Evolutionary conservation across 1,140 invertebrate genomes (phyloP).

Genomic region (Steinernema feltiae): DNA sequence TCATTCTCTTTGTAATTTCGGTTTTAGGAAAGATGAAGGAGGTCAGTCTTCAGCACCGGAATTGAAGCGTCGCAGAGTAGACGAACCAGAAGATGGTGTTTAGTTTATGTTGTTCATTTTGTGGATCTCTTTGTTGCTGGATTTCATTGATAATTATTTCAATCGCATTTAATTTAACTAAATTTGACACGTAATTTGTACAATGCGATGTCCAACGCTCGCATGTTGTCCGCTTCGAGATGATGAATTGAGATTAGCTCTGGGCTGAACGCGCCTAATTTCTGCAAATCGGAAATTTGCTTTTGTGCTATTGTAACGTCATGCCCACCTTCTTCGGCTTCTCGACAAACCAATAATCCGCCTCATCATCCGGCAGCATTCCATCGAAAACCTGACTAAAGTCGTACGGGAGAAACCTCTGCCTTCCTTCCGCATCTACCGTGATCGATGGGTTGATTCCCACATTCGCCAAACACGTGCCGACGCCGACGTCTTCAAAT

Average conservation of each 20-base stretch:
- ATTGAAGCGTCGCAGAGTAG: not conserved
- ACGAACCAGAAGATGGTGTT: not conserved
- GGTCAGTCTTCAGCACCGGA: not conserved
- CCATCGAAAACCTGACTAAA: not conserved
- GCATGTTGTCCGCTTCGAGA: not conserved
- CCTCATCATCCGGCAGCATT: not conserved
- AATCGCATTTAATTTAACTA: no score
- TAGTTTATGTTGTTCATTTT: not conserved
- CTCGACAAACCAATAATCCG: not conserved
- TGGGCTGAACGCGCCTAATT: not conserved
- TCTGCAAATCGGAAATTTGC: not conserved
- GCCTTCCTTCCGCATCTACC: not conserved
- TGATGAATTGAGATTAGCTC: not conserved
- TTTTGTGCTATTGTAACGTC: not conserved
- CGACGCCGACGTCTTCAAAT: constrained; percentile 84
- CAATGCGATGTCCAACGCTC: not conserved
- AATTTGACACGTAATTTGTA: not conserved
- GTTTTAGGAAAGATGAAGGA: not conserved
- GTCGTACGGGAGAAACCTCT: not conserved
- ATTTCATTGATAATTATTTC: not conserved
- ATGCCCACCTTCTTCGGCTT: not conserved
- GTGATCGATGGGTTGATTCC: not conserved
- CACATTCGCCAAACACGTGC: constrained; percentile 52
- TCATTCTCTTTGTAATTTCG: not conserved
- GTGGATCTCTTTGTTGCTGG: no score